Evolutionary conservation across 2,797 vertebrate genomes (phyloP), one percentile per base, ranked within the genome.

Genomic region (Pitangus sulphuratus): DNA sequence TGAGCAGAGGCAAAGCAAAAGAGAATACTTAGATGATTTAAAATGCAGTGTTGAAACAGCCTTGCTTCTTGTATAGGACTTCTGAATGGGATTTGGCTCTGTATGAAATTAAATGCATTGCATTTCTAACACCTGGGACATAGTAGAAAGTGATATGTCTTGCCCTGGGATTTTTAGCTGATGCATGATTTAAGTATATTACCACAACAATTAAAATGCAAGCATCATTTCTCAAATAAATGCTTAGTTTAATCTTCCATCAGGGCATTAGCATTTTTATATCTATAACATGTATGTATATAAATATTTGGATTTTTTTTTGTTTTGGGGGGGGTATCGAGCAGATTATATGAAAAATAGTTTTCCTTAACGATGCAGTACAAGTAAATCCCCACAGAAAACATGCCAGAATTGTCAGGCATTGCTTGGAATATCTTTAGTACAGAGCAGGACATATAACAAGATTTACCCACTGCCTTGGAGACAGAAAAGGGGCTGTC

Each of bases 361-460:
- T 62, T 90, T 89, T 93, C 71, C 37, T 94, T 97, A 95, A 97
- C 1, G 64, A 95, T 22, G 35, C 85, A 45, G 51, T 94, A 87
- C 76, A 94, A 94, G 84, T 45, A 66, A 91, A 95, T 96, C 91
- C 78, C 88, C 11, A n/a, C 70, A 96, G 97, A 97, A 95, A 97
- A 89, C 70, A 65, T 62, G 84, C 91, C 90, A 57, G 47, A 53
- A 85, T 96, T 97, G 90, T 97, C 97, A 97, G 80, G 93, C 87
- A 75, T 40, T 83, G 90, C 94, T 94, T 94, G 87, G 95, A 97
- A 97, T 95, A 83, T 97, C 97, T 97, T 97, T 97, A 97, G 94
- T 96, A 62, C 90, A 97, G 94, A 97, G 94, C 69, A 94, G 96
- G 95, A 97, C 97, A 83, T 74, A 89, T 93, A 90, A 95, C 85